Evolutionary conservation across 2,113 vertebrate species (phyloP).

Genomic region (Irena cyanogastra): DNA sequence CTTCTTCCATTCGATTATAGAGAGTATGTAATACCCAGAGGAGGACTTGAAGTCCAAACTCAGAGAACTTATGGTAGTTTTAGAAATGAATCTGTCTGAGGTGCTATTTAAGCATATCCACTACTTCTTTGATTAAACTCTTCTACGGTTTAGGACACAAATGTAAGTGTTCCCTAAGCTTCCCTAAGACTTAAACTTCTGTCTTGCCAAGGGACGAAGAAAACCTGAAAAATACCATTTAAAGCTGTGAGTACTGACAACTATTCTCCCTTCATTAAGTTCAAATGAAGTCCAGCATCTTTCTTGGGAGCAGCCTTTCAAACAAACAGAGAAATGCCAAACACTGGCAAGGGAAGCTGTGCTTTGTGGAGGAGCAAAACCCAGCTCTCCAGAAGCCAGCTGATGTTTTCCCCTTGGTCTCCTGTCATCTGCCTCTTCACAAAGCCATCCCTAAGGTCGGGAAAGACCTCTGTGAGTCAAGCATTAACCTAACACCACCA

Average conservation of each 20-base stretch:
- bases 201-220: neutral
- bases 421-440: neutral
- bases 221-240: neutral
- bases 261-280: neutral
- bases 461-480: neutral
- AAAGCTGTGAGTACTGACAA: neutral
- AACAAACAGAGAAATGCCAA: neutral
- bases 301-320: neutral
- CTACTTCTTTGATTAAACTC: neutral
- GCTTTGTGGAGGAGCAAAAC: neutral
- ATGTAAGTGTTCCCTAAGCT: neutral
- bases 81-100: neutral
- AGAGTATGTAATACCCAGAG: neutral
- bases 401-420: neutral
- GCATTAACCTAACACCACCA: neutral
- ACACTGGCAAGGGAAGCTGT: neutral
- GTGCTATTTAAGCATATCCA: neutral
- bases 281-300: neutral
- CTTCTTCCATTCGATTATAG: neutral
- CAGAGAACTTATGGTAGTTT: neutral
- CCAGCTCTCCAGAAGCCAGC: neutral
- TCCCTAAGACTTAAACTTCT: neutral
- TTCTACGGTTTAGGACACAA: neutral
- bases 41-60: neutral
- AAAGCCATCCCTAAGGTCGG: neutral